Evolutionary conservation across 2,113 vertebrate genomes (phyloP).

Genomic region (Rafetus swinhoei): DNA sequence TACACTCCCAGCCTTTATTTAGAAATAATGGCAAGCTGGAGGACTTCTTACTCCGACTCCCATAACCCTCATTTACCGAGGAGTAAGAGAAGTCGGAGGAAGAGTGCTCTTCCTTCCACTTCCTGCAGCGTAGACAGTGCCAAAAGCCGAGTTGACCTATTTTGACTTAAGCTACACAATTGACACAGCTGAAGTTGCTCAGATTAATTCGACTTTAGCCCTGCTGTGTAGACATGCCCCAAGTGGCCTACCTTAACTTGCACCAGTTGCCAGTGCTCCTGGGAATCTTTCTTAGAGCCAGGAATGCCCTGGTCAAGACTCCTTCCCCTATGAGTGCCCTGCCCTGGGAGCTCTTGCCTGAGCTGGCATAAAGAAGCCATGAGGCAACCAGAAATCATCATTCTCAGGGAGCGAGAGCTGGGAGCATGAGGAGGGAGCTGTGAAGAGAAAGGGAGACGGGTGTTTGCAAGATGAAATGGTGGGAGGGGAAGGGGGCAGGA

Average conservation of each 20-base stretch:
- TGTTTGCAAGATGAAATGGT: neutral
- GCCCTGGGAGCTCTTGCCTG: neutral
- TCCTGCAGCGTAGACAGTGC: too few species aligned
- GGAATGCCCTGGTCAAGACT: constrained; percentile 16
- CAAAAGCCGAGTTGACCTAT: too few species aligned
- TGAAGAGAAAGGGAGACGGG: neutral
- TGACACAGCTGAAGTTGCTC: too few species aligned
- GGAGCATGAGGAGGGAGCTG: neutral
- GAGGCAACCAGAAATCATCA: neutral
- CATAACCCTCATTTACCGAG: too few species aligned
- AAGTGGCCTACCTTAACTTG: neutral
- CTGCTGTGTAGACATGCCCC: too few species aligned
- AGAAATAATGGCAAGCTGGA: too few species aligned
- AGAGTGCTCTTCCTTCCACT: too few species aligned
- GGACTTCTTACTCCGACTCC: too few species aligned
- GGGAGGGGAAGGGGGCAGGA: neutral
- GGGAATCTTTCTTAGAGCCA: constrained; percentile 59
- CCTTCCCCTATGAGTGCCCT: neutral
- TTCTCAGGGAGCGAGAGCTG: neutral
- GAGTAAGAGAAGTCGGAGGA: too few species aligned
- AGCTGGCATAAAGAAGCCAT: neutral
- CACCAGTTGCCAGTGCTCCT: constrained; percentile 50
- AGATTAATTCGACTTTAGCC: too few species aligned
- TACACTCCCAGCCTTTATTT: too few species aligned
- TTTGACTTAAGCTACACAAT: too few species aligned